Conservation (phyloP, 2,113 vertebrate genomes). For the Nibea albiflora region DNA sequence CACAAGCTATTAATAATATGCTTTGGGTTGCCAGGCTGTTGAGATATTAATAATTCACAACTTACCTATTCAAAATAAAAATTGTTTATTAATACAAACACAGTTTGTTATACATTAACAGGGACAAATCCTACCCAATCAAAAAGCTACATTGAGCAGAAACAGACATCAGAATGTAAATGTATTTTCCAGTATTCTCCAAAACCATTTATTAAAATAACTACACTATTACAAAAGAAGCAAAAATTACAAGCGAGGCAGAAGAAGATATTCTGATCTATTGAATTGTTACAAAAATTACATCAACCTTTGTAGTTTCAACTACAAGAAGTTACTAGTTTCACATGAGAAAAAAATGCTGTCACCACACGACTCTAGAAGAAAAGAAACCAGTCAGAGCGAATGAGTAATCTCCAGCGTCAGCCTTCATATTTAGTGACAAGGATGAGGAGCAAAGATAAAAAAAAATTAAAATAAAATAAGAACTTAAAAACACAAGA, state of each 20-base stretch:
- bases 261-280: conserved; percentile 17
- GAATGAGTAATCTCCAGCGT: conserved; percentile 18
- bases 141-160: conserved; percentile 68
- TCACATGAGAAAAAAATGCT: conserved; percentile 18
- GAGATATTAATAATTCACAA: not conserved
- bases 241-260: conserved; percentile 63
- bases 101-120: conserved; percentile 71
- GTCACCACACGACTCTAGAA: conserved; percentile 18
- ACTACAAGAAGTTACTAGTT: conserved; percentile 53
- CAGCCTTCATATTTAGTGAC: conserved; percentile 42
- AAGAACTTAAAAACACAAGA: conserved; percentile 48
- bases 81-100: conserved; percentile 82
- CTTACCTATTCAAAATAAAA: conserved; percentile 80
- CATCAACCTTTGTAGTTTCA: conserved; percentile 51
- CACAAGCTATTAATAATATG: too few relatives aligned
- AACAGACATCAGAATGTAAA: conserved; percentile 53
- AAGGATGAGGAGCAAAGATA: conserved; percentile 29
- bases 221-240: conserved; percentile 64
- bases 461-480: conserved; percentile 5
- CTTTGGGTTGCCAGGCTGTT: too few relatives aligned
- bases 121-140: conserved; percentile 62
- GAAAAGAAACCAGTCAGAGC: conserved; percentile 22
- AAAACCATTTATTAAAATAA: conserved; percentile 71
- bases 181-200: conserved; percentile 53
- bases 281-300: conserved; percentile 59